Percentiles rank a stretch among this genome's conserved stretches.
phyloP scores from a whole-genome alignment of 2,797 vertebrate genomes.

The Phalloptychus januarius region DNA sequence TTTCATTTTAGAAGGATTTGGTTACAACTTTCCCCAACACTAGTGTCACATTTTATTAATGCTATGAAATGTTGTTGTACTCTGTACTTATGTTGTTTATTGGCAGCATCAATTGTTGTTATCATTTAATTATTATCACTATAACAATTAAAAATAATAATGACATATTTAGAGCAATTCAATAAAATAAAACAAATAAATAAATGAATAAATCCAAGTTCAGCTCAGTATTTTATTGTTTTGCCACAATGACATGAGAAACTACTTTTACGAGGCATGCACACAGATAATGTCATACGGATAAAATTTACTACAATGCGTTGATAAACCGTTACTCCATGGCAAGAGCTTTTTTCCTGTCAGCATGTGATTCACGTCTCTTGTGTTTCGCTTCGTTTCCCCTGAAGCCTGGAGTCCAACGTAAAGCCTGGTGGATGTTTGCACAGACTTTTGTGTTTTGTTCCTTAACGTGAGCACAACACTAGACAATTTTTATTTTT shows the following conservation, averaged over 20 bases:
- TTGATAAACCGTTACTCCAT: slow-evolving; percentile 81
- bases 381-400: slow-evolving; percentile 55
- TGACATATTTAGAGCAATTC: not conserved
- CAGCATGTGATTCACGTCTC: slow-evolving; percentile 85
- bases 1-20: not conserved
- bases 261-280: slow-evolving; percentile 93
- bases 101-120: not conserved
- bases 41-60: not conserved
- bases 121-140: not conserved
- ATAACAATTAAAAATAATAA: not conserved
- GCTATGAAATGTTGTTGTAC: not conserved
- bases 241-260: slow-evolving; percentile 85
- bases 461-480: slow-evolving; percentile 78
- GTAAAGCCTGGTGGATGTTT: slow-evolving; percentile 75
- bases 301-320: slow-evolving; percentile 78
- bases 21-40: not conserved
- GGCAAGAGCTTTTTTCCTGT: slow-evolving; percentile 86
- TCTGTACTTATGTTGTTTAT: not conserved
- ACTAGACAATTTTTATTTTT: slow-evolving; percentile 82
- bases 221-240: slow-evolving; percentile 86
- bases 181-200: slow-evolving; percentile 1
- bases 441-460: slow-evolving; percentile 71
- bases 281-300: slow-evolving; percentile 85
- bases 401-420: slow-evolving; percentile 81
- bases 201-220: slow-evolving; percentile 73